Evolutionary conservation across 2,113 vertebrate species (phyloP).

Genomic region (Larimichthys crocea): DNA sequence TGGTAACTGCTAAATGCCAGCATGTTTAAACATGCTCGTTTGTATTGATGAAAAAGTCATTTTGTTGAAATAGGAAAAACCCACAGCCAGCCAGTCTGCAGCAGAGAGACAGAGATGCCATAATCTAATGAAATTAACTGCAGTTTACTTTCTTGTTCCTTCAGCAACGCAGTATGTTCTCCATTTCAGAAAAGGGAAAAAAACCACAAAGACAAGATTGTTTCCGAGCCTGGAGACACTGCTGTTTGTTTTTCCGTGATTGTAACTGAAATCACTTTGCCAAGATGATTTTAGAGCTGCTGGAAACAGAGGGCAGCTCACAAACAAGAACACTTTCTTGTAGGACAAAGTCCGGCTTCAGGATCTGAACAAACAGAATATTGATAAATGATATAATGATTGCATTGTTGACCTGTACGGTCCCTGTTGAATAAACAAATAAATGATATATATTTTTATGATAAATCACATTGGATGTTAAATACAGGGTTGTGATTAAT

Average conservation of each 20-base stretch:
- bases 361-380: slow-evolving; percentile 5
- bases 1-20: slow-evolving; percentile 39
- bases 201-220: slow-evolving; percentile 42
- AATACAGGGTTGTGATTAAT: neutral
- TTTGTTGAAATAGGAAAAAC: slow-evolving; percentile 29
- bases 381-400: neutral
- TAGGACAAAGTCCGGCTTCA: neutral
- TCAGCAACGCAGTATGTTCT: slow-evolving; percentile 47
- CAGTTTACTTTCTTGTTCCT: slow-evolving; percentile 36
- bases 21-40: slow-evolving; percentile 38
- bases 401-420: neutral
- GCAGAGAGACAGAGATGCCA: slow-evolving; percentile 6
- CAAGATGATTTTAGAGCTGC: slow-evolving; percentile 26
- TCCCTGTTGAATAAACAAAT: neutral
- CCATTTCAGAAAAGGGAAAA: slow-evolving; percentile 27
- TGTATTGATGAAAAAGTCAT: slow-evolving; percentile 45
- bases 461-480: neutral
- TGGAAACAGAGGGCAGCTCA: slow-evolving; percentile 18
- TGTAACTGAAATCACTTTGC: slow-evolving; percentile 54
- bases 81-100: slow-evolving; percentile 53
- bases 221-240: slow-evolving; percentile 67
- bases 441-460: neutral
- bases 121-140: slow-evolving; percentile 72
- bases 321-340: slow-evolving; percentile 2
- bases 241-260: slow-evolving; percentile 69